A percentile compares a stretch with the other conserved stretches of the same genome.
These are phyloP conservation scores for Selenia dentaria DNA, from an alignment of 2,888 invertebrate species.

Conservation along the genomic window DNA sequence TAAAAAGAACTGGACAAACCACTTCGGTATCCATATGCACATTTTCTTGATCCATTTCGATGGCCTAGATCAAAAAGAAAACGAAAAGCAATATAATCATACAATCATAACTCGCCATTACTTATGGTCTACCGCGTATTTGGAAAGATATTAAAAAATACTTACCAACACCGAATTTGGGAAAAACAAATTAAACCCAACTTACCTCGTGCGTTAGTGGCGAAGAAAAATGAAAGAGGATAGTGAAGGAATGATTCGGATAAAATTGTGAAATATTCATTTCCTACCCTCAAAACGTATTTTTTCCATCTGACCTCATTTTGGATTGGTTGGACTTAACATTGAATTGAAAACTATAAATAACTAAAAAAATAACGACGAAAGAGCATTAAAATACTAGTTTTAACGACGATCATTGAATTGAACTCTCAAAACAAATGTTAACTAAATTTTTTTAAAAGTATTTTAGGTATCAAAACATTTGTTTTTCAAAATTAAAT, in stretches of 20 bases:
- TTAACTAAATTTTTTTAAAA: no score
- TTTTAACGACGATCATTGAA: no score
- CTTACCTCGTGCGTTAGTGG: constrained; percentile 64
- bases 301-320: constrained; percentile 15
- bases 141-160: no score
- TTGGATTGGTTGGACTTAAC: no score
- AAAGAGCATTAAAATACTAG: no score
- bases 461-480: no score
- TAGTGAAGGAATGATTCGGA: constrained; percentile 47
- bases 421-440: no score
- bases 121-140: no score
- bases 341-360: no score
- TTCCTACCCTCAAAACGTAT: constrained; percentile 45
- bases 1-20: constrained; percentile 59
- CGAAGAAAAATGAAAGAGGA: constrained; percentile 43
- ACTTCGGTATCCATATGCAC: constrained; percentile 41
- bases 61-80: constrained; percentile 38
- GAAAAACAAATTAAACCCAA: constrained; percentile 31
- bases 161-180: constrained; percentile 17
- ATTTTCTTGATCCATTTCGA: constrained; percentile 54
- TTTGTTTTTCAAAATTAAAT: no score
- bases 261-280: constrained; percentile 29
- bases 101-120: no score
- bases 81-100: constrained; percentile 2
- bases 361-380: no score